These are phyloP conservation scores for Natrix natrix DNA, from an alignment of 2,797 vertebrate genomes.

Conservation along the genomic window DNA sequence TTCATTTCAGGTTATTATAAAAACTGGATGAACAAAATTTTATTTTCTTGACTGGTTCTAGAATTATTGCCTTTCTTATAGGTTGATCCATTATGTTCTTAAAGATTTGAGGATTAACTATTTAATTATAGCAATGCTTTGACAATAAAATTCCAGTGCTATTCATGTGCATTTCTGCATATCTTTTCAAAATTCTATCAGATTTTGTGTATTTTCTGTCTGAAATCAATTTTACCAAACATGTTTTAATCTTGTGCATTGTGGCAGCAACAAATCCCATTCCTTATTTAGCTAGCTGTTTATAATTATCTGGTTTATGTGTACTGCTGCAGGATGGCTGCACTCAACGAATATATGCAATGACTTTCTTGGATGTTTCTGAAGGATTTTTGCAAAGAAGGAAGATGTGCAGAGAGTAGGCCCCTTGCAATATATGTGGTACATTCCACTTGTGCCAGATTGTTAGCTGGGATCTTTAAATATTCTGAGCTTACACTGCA, in stretches of 20 bases:
- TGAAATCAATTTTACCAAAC: conserved; percentile 46
- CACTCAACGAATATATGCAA: conserved; percentile 80
- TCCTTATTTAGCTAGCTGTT: conserved; percentile 73
- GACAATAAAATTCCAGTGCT: conserved; percentile 16
- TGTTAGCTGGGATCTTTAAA: conserved; percentile 78
- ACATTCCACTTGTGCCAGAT: conserved; percentile 77
- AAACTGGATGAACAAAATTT: background rate
- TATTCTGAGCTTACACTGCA: conserved; percentile 81
- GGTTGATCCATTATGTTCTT: background rate
- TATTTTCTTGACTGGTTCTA: background rate
- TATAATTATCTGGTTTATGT: conserved; percentile 81
- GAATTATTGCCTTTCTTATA: background rate
- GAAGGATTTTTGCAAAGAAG: conserved; percentile 80
- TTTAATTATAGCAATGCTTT: conserved; percentile 6
- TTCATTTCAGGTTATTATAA: background rate
- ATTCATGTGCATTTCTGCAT: conserved; percentile 31
- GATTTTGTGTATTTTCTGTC: conserved; percentile 53
- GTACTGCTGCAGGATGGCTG: conserved; percentile 81
- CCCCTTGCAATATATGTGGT: conserved; percentile 77
- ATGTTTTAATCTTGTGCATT: conserved; percentile 72
- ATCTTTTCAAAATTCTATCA: conserved; percentile 50
- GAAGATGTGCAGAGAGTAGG: conserved; percentile 78
- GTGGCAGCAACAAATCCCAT: conserved; percentile 73
- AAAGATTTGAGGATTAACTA: background rate
- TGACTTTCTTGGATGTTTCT: conserved; percentile 82